Evolutionary conservation across 2,113 vertebrate genomes (phyloP).

Genomic region (Myotis lucifugus): DNA sequence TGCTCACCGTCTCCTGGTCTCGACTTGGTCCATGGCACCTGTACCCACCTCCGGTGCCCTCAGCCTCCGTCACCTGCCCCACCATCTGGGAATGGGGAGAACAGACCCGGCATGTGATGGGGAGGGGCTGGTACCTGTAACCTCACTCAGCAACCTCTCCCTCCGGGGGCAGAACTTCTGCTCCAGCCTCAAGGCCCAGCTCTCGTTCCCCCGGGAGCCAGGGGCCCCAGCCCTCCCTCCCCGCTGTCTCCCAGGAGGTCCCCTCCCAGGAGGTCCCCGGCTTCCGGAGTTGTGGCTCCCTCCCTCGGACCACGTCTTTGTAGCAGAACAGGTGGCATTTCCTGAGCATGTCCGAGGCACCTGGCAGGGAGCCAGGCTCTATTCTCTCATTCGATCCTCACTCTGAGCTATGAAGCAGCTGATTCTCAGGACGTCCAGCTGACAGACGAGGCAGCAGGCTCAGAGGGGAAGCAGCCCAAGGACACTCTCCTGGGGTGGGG

Average conservation of each 20-base stretch:
- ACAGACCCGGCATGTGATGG: background rate
- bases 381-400: rapidly evolving
- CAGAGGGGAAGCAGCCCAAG: no score
- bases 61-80: no score
- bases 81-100: background rate
- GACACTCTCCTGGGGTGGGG: background rate
- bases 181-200: background rate
- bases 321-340: background rate
- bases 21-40: no score
- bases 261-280: background rate
- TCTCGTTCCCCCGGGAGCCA: background rate
- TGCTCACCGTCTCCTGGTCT: background rate
- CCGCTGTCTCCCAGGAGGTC: background rate
- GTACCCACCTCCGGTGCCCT: background rate
- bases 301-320: rapidly evolving
- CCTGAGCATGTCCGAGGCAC: rapidly evolving
- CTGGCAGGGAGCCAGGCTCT: rapidly evolving
- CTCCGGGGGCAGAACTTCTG: background rate
- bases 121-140: no score
- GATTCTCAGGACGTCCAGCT: background rate
- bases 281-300: rapidly evolving
- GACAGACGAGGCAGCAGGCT: background rate
- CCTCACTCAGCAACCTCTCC: background rate
- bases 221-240: no score
- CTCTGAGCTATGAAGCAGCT: rapidly evolving